phyloP scores from a whole-genome alignment of 2,797 vertebrate species.

The Phrynocephalus forsythii region DNA sequence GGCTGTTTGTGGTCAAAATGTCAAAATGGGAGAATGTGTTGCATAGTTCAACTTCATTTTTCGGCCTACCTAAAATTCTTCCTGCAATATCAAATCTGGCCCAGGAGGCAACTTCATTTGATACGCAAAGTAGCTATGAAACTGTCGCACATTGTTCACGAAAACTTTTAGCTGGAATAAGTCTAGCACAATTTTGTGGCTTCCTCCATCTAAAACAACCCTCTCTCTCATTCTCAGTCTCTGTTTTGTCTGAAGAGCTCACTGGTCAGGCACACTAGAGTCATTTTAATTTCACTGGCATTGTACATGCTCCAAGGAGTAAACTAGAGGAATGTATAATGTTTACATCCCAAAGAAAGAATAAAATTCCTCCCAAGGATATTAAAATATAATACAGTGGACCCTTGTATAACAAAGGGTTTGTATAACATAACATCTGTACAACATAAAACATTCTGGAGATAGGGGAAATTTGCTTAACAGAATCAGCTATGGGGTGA shows the following conservation, averaged over 20 bases:
- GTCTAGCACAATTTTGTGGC: slow-evolving; percentile 9
- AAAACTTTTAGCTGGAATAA: not conserved
- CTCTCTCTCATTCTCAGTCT: too few relatives aligned
- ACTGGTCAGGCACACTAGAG: not conserved
- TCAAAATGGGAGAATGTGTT: slow-evolving; percentile 47
- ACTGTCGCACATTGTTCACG: accelerated
- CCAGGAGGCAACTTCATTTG: accelerated
- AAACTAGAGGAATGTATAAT: not conserved
- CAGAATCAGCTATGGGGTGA: too few relatives aligned
- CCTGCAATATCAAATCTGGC: accelerated
- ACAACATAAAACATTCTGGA: too few relatives aligned
- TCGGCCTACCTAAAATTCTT: slow-evolving; percentile 63
- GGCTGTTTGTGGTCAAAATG: slow-evolving; percentile 41
- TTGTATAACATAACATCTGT: too few relatives aligned
- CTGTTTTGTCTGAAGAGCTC: not conserved
- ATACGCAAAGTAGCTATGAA: not conserved
- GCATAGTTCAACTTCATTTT: slow-evolving; percentile 5
- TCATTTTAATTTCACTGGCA: not conserved
- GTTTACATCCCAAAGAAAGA: not conserved
- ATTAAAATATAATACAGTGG: not conserved
- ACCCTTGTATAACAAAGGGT: too few relatives aligned
- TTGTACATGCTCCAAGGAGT: not conserved
- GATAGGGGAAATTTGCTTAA: too few relatives aligned
- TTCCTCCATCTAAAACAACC: not conserved
- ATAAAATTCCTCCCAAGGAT: not conserved